Percentiles rank a stretch among this genome's conserved stretches.
Evolutionary conservation across 2,113 vertebrate genomes (phyloP).

Genomic region (Monopterus albus): DNA sequence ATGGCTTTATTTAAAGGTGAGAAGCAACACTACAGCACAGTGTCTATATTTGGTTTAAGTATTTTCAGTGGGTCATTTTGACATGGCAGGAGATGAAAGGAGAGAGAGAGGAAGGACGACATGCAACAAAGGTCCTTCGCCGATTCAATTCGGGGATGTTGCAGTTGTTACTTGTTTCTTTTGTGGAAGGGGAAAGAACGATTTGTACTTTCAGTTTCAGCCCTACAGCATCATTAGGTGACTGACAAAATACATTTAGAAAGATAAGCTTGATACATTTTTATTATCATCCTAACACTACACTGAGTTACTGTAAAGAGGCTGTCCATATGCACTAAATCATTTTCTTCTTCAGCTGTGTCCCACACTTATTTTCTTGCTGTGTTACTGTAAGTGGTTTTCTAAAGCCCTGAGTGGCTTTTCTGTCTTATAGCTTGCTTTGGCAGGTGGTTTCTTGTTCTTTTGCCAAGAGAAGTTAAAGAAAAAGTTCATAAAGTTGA

Average conservation of each 20-base stretch:
- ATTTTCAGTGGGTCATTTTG: neutral
- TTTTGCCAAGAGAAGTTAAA: conserved; percentile 10
- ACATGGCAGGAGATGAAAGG: neutral
- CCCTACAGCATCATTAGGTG: neutral
- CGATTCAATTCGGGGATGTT: neutral
- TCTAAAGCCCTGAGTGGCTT: neutral
- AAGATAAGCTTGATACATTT: neutral
- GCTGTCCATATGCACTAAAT: too few species aligned
- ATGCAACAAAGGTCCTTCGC: neutral
- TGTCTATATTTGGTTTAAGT: neutral
- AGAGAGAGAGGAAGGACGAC: neutral
- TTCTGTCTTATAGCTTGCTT: neutral
- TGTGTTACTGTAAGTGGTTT: neutral
- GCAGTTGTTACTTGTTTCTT: neutral
- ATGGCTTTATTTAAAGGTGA: neutral
- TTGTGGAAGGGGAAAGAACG: neutral
- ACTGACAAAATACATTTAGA: neutral
- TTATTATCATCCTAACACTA: neutral
- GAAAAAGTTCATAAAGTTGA: conserved; percentile 5
- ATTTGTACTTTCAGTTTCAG: neutral
- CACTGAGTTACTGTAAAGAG: neutral
- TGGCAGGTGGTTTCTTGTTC: neutral
- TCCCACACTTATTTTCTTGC: neutral
- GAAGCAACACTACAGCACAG: neutral
- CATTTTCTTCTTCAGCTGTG: neutral